Percentiles rank a stretch among this genome's conserved stretches.
phyloP scores from a whole-genome alignment of 1,140 invertebrate genomes.

The Drosophila repleta region DNA sequence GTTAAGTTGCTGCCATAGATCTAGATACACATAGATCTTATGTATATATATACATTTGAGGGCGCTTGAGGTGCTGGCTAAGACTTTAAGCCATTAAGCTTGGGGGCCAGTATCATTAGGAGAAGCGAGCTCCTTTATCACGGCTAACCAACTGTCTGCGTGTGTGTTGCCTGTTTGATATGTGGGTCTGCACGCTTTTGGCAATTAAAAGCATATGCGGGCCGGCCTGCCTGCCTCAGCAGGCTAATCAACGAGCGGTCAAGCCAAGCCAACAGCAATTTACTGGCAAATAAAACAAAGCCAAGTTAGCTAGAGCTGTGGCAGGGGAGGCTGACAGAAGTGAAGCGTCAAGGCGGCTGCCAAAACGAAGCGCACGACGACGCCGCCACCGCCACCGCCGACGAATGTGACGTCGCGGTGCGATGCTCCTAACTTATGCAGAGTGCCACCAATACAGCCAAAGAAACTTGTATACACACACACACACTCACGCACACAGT shows the following conservation, averaged over 20 bases:
- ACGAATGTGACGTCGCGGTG: conserved; percentile 33
- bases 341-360: conserved; percentile 24
- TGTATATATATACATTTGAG: too few species aligned
- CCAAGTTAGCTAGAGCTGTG: conserved; percentile 16
- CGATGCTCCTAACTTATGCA: conserved; percentile 52
- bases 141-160: background rate
- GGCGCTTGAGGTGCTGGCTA: conserved; percentile 5
- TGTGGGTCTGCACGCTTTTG: conserved; percentile 61
- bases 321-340: conserved; percentile 47
- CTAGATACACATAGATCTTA: too few species aligned
- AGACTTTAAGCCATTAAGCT: conserved; percentile 18
- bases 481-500: conserved; percentile 34
- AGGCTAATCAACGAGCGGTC: conserved; percentile 71
- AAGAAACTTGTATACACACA: conserved; percentile 38
- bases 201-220: conserved; percentile 80
- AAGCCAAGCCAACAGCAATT: conserved; percentile 70
- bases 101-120: conserved; percentile 15
- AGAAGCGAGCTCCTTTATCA: conserved; percentile 1
- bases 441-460: conserved; percentile 52
- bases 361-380: conserved; percentile 48
- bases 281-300: conserved; percentile 68
- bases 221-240: conserved; percentile 51
- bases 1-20: background rate
- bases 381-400: too few species aligned
- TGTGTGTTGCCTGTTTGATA: conserved; percentile 30